phyloP scores from a whole-genome alignment of 1,140 invertebrate genomes.

The Pachyrhynchus sulphureomaculatus region DNA sequence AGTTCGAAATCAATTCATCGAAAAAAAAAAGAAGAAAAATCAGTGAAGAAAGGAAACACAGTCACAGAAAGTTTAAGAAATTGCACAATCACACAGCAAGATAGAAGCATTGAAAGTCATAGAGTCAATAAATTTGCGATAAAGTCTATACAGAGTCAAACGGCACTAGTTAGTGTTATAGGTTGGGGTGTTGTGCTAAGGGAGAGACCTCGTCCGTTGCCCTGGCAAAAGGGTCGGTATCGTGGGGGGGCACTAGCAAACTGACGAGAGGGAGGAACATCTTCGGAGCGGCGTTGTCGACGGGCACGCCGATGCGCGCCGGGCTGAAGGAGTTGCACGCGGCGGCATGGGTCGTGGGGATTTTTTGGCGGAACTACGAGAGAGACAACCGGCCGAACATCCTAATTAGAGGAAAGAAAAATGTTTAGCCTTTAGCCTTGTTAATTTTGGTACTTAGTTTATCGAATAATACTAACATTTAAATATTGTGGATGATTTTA shows the following conservation, averaged over 20 bases:
- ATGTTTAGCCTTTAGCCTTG: too few species aligned
- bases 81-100: constrained; percentile 15
- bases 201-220: constrained; percentile 11
- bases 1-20: constrained; percentile 14
- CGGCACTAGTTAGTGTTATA: constrained; percentile 12
- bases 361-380: too few species aligned
- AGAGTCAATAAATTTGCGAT: neutral
- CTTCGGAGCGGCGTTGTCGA: constrained; percentile 6
- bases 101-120: constrained; percentile 12
- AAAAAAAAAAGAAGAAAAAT: constrained; percentile 12
- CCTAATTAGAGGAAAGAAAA: too few species aligned
- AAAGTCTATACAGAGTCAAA: neutral
- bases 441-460: too few species aligned
- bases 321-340: constrained; percentile 1
- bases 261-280: constrained; percentile 12
- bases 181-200: constrained; percentile 9
- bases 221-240: constrained; percentile 1
- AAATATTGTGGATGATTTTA: too few species aligned
- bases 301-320: neutral
- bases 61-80: constrained; percentile 15
- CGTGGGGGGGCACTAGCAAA: constrained; percentile 14
- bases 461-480: too few species aligned
- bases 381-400: too few species aligned
- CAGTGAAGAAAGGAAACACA: constrained; percentile 13
- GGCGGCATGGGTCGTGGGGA: neutral